phyloP scores from a whole-genome alignment of 2,888 invertebrate species.

The Spisula subtruncata region DNA sequence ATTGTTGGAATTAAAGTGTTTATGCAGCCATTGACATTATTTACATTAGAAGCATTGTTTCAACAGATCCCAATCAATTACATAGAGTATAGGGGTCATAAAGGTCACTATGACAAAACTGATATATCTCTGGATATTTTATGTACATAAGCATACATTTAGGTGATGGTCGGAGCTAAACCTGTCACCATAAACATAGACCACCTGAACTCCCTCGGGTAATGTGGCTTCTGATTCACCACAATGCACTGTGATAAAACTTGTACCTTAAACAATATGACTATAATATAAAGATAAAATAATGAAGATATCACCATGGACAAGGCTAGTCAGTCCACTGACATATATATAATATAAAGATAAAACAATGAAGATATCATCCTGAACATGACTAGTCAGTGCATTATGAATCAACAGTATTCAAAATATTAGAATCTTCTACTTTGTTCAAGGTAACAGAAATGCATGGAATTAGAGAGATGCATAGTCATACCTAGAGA shows the following conservation, averaged over 20 bases:
- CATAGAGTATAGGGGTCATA: neutral
- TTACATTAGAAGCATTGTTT: neutral
- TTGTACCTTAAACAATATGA: neutral
- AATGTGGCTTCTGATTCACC: neutral
- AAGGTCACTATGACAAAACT: neutral
- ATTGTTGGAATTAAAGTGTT: neutral
- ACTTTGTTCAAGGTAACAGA: no score
- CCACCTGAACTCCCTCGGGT: neutral
- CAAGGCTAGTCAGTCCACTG: no score
- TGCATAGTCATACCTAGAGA: no score
- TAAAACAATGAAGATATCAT: neutral
- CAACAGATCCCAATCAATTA: slow-evolving; percentile 5
- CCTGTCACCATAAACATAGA: neutral
- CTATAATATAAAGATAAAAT: neutral
- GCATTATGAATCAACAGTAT: no score
- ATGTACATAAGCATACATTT: neutral
- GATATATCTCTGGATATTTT: neutral
- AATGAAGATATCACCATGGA: neutral
- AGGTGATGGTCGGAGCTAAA: neutral
- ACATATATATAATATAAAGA: no score
- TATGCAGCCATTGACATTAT: neutral
- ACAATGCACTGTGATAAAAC: neutral
- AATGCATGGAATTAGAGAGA: no score
- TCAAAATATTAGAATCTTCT: no score
- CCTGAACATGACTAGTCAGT: no score